Conservation (phyloP, 1,140 invertebrate genomes). For the Gyrodactylus salaris region DNA sequence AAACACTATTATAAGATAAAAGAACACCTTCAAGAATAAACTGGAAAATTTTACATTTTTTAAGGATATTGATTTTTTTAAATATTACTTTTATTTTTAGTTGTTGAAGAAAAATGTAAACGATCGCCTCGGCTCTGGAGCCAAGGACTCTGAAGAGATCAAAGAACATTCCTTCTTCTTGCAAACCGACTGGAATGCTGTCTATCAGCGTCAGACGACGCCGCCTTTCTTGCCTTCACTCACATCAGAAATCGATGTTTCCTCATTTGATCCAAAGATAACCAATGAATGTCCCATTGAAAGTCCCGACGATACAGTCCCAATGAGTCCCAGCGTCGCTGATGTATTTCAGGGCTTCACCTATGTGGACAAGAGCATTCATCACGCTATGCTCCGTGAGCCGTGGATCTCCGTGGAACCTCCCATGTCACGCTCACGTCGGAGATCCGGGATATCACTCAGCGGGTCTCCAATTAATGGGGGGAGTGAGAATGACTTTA, state of each 20-base stretch:
- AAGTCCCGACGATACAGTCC: slow-evolving; percentile 2
- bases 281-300: not conserved
- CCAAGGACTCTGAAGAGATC: not conserved
- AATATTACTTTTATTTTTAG: not conserved
- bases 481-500: not conserved
- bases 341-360: slow-evolving; percentile 5
- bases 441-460: not conserved
- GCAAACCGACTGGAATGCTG: slow-evolving; percentile 1
- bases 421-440: not conserved
- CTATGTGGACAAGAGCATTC: slow-evolving; percentile 1
- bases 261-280: slow-evolving; percentile 4
- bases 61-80: not conserved
- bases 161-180: not conserved
- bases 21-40: not conserved
- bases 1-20: not conserved
- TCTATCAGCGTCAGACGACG: not conserved
- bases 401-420: not conserved
- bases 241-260: not conserved
- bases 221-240: not conserved
- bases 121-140: not conserved
- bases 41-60: not conserved
- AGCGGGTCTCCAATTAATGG: not conserved
- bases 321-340: not conserved
- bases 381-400: not conserved
- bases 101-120: not conserved